phyloP scores from a whole-genome alignment of 2,888 invertebrate species.

The Chelonus formosanus region DNA sequence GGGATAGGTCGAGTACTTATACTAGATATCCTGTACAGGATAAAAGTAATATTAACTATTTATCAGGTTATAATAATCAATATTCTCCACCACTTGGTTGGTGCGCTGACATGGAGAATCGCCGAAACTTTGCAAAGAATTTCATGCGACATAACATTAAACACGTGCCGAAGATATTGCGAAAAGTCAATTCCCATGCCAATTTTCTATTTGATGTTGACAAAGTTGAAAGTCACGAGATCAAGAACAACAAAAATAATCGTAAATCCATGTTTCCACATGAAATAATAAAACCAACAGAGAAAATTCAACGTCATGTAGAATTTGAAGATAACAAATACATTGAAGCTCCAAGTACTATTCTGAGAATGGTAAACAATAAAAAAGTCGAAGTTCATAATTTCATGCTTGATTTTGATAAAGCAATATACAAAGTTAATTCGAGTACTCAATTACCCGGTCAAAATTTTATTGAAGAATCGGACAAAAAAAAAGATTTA shows the following conservation, averaged over 20 bases:
- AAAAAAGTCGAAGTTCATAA: too few relatives aligned
- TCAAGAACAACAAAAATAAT: constrained; percentile 6
- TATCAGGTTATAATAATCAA: too few relatives aligned
- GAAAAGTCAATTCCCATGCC: constrained; percentile 25
- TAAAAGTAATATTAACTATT: not conserved
- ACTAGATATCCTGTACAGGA: not conserved
- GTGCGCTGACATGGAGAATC: constrained; percentile 5
- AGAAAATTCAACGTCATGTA: too few relatives aligned
- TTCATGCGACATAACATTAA: constrained; percentile 20
- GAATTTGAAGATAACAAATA: too few relatives aligned
- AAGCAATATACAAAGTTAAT: too few relatives aligned
- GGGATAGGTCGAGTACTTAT: too few relatives aligned
- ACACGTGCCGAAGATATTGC: constrained; percentile 37
- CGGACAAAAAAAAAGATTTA: too few relatives aligned
- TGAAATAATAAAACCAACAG: not conserved
- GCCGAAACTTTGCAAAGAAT: not conserved
- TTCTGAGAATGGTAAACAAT: too few relatives aligned
- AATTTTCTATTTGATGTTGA: not conserved
- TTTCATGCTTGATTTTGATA: too few relatives aligned
- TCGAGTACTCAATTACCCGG: too few relatives aligned
- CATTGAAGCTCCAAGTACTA: too few relatives aligned
- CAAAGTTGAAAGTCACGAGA: not conserved
- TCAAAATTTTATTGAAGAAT: too few relatives aligned
- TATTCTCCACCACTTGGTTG: not conserved
- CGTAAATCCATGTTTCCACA: not conserved